These are phyloP conservation scores for Rosalia funebris DNA, from an alignment of 2,888 invertebrate species.

Conservation along the genomic window DNA sequence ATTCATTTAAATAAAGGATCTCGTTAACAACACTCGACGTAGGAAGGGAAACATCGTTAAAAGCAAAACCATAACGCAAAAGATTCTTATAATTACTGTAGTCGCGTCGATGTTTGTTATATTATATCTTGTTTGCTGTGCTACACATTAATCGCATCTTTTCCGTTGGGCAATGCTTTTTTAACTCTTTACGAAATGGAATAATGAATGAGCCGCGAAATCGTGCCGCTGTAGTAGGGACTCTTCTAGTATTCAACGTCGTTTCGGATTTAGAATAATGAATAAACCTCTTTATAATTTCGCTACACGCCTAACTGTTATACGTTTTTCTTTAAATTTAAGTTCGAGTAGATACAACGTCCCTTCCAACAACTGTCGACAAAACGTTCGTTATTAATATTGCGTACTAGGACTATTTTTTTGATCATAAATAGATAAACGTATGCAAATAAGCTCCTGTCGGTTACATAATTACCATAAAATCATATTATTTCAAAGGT, in stretches of 20 bases:
- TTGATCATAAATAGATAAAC: no score
- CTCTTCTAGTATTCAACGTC: neutral
- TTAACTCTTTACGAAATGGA: conserved; percentile 31
- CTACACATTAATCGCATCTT: conserved; percentile 29
- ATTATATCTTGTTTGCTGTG: conserved; percentile 18
- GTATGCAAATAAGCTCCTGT: no score
- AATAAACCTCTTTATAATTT: neutral
- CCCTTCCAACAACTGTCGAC: no score
- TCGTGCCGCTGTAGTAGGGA: neutral
- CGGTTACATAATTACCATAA: no score
- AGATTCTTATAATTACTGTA: conserved; percentile 28
- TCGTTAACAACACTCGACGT: conserved; percentile 18
- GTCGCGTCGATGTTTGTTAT: conserved; percentile 6
- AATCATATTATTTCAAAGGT: no score
- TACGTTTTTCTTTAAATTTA: no score
- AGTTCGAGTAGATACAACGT: no score
- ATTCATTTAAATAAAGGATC: conserved; percentile 21
- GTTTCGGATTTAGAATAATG: neutral
- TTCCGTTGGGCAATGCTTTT: conserved; percentile 25
- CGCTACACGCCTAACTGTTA: no score
- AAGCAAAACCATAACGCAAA: conserved; percentile 16
- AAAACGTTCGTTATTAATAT: no score
- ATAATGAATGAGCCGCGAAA: conserved; percentile 33
- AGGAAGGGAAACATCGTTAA: conserved; percentile 27
- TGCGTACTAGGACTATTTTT: no score